phyloP scores from a whole-genome alignment of 1,140 invertebrate species.

The Dendroctonus ponderosae region DNA sequence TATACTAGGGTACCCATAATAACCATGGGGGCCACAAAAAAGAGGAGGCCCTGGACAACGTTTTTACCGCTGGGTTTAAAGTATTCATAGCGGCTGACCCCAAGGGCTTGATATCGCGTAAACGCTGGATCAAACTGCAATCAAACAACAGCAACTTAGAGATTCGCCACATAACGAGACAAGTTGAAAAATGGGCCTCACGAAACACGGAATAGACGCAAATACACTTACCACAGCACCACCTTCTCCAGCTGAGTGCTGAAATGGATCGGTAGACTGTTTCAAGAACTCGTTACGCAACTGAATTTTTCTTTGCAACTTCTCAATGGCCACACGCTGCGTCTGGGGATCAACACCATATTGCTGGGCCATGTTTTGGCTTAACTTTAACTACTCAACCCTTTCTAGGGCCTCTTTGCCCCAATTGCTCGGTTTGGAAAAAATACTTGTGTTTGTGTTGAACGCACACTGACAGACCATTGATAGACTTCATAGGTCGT shows the following conservation, averaged over 20 bases:
- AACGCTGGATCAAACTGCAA: constrained; percentile 75
- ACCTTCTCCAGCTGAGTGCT: constrained; percentile 55
- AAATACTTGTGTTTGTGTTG: too few relatives aligned
- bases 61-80: constrained; percentile 67
- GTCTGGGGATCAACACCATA: constrained; percentile 39
- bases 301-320: constrained; percentile 55
- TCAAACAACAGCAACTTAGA: constrained; percentile 23
- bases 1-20: constrained; percentile 57
- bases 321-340: constrained; percentile 55
- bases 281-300: constrained; percentile 69
- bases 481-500: too few relatives aligned
- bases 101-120: constrained; percentile 68
- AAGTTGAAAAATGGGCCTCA: too few relatives aligned
- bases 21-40: constrained; percentile 60
- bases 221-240: constrained; percentile 59
- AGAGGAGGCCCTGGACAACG: constrained; percentile 54
- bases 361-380: constrained; percentile 33
- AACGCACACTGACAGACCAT: too few relatives aligned
- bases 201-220: too few relatives aligned
- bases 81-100: constrained; percentile 61
- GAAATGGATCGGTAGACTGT: constrained; percentile 64
- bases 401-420: too few relatives aligned
- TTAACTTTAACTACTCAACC: too few relatives aligned
- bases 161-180: too few relatives aligned
- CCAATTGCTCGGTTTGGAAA: too few relatives aligned